Percentiles rank a stretch among this genome's conserved stretches.
phyloP scores from a whole-genome alignment of 2,113 vertebrate genomes.

The Pagrus major region DNA sequence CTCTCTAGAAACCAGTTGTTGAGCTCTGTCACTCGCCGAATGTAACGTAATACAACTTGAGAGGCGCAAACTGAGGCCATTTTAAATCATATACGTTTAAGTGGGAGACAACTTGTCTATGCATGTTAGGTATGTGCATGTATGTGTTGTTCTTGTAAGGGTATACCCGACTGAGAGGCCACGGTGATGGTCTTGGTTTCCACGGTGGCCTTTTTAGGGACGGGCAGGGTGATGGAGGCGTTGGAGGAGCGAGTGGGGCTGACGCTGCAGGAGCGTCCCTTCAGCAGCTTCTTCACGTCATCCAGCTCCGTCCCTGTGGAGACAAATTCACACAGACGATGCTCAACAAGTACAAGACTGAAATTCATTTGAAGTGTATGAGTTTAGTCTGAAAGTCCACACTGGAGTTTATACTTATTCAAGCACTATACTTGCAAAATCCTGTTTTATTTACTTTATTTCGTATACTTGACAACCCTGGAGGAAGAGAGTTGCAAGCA shows the following conservation, averaged over 20 bases:
- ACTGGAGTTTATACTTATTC: background rate
- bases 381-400: background rate
- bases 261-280: slow-evolving; percentile 77
- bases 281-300: slow-evolving; percentile 81
- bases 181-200: slow-evolving; percentile 73
- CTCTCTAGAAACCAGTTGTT: slow-evolving; percentile 1
- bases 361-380: background rate
- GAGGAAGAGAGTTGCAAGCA: too few relatives aligned
- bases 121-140: slow-evolving; percentile 19
- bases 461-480: too few relatives aligned
- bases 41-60: background rate
- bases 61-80: background rate
- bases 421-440: background rate
- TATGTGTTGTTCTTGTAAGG: background rate
- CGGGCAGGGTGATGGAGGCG: slow-evolving; percentile 68
- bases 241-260: slow-evolving; percentile 77
- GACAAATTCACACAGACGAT: background rate
- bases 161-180: slow-evolving; percentile 75
- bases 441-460: too few relatives aligned
- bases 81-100: background rate
- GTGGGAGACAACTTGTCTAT: slow-evolving; percentile 36
- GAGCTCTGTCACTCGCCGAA: background rate
- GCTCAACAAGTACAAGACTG: background rate
- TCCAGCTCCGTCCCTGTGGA: slow-evolving; percentile 79
- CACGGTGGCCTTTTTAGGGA: slow-evolving; percentile 68